Percentiles rank a stretch among this genome's conserved stretches.
These are phyloP conservation scores for Dastarcus helophoroides DNA, from an alignment of 2,888 invertebrate species.

Conservation along the genomic window DNA sequence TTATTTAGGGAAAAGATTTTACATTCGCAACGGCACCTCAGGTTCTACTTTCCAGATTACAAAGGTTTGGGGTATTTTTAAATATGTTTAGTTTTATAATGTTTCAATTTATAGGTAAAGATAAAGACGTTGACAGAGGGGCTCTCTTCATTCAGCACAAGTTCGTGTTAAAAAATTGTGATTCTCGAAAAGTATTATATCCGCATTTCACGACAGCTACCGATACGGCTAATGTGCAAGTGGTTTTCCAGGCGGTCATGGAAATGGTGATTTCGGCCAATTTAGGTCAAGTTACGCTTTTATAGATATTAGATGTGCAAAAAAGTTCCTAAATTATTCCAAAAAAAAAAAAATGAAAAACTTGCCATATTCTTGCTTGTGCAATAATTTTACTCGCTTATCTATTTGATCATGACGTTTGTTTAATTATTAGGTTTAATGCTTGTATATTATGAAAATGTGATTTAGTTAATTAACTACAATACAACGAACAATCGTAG, in stretches of 20 bases:
- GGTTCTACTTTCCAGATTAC: slow-evolving; percentile 49
- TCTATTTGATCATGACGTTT: too few relatives aligned
- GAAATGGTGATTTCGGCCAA: slow-evolving; percentile 53
- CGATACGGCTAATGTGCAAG: slow-evolving; percentile 53
- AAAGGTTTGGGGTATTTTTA: slow-evolving; percentile 31
- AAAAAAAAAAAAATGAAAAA: too few relatives aligned
- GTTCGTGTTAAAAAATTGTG: slow-evolving; percentile 45
- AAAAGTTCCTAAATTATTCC: too few relatives aligned
- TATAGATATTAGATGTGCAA: slow-evolving; percentile 20
- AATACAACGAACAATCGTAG: too few relatives aligned
- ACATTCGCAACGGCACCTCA: slow-evolving; percentile 48
- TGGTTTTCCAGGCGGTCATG: slow-evolving; percentile 54
- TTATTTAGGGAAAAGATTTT: slow-evolving; percentile 53
- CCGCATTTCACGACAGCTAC: slow-evolving; percentile 58
- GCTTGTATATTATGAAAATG: too few relatives aligned
- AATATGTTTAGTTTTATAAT: slow-evolving; percentile 3
- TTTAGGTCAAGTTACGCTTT: slow-evolving; percentile 44
- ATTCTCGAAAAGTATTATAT: slow-evolving; percentile 47
- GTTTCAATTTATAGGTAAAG: slow-evolving; percentile 39
- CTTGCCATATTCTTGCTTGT: too few relatives aligned
- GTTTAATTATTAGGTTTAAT: too few relatives aligned
- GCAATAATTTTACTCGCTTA: too few relatives aligned
- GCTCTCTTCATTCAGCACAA: slow-evolving; percentile 52
- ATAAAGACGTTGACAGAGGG: slow-evolving; percentile 49
- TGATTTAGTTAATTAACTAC: too few relatives aligned